phyloP scores from a whole-genome alignment of 2,888 invertebrate genomes.

The Epistrophella euchroma region DNA sequence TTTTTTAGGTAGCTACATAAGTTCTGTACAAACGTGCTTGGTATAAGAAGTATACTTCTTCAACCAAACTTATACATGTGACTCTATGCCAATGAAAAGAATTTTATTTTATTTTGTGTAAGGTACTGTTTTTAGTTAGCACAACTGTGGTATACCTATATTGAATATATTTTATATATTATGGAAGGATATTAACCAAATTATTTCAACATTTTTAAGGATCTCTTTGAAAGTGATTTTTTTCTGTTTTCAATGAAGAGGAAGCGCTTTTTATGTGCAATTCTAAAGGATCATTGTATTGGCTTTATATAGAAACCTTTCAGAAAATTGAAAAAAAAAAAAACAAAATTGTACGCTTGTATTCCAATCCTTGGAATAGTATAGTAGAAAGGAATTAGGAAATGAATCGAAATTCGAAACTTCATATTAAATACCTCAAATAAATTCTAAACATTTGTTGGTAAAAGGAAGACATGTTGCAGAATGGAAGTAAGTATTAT shows the following conservation, averaged over 20 bases:
- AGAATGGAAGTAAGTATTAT: too few species aligned
- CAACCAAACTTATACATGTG: neutral
- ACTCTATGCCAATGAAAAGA: slow-evolving; percentile 20
- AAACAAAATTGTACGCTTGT: neutral
- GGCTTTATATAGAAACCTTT: slow-evolving; percentile 34
- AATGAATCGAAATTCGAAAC: neutral
- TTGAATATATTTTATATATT: neutral
- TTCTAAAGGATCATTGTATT: slow-evolving; percentile 58
- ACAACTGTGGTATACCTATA: slow-evolving; percentile 17
- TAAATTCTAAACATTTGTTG: slow-evolving; percentile 1
- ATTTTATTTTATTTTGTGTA: slow-evolving; percentile 29
- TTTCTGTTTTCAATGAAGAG: neutral
- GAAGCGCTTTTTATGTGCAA: slow-evolving; percentile 33
- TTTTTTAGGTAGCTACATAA: neutral
- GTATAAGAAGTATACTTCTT: neutral
- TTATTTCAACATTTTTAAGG: slow-evolving; percentile 58
- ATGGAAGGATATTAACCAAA: slow-evolving; percentile 64
- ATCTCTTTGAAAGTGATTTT: slow-evolving; percentile 14
- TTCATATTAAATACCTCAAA: slow-evolving; percentile 23
- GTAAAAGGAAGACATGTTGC: too few species aligned
- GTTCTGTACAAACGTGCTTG: neutral
- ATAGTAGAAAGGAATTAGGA: neutral
- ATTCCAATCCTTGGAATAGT: neutral
- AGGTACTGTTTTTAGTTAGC: slow-evolving; percentile 34
- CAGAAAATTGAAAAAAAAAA: slow-evolving; percentile 42